Conservation (phyloP, 2,113 vertebrate genomes). For the Pogona vitticeps region DNA sequence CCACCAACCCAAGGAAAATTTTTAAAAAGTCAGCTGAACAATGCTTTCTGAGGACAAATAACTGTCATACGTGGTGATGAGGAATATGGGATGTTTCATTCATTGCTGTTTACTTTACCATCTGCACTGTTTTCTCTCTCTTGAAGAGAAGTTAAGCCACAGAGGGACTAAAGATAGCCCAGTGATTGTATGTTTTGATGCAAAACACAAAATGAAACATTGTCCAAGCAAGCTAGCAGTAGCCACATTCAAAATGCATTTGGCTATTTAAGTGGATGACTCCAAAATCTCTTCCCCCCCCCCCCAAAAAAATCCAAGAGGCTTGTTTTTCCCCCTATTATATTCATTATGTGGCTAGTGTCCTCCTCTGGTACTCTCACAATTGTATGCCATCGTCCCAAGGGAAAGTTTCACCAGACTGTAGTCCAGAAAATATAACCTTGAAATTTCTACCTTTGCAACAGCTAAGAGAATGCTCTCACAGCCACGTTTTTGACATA, state of each 20-base stretch:
- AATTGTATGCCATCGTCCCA: background rate
- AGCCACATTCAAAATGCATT: slow-evolving; percentile 27
- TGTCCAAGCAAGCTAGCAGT: slow-evolving; percentile 41
- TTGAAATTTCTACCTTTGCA: background rate
- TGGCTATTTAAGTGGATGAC: slow-evolving; percentile 24
- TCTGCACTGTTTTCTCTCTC: slow-evolving; percentile 51
- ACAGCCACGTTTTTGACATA: background rate
- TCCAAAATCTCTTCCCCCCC: too few species aligned
- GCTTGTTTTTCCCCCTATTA: background rate
- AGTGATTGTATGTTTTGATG: slow-evolving; percentile 60
- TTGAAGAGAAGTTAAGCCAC: slow-evolving; percentile 59
- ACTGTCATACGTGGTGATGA: background rate
- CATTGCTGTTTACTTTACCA: slow-evolving; percentile 45
- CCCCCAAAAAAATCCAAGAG: slow-evolving; percentile 11
- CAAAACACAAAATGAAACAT: slow-evolving; percentile 57
- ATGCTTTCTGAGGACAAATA: slow-evolving; percentile 1
- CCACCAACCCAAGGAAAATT: slow-evolving; percentile 23
- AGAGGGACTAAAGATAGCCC: slow-evolving; percentile 72
- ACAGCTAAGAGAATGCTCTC: background rate
- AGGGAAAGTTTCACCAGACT: background rate
- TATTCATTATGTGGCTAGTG: background rate
- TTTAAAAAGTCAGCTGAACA: slow-evolving; percentile 28
- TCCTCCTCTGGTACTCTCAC: background rate
- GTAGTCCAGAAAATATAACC: background rate
- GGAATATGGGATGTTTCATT: slow-evolving; percentile 18